Evolutionary conservation across 35 echinoderm and acorn worm species (phyloP).

Genomic region (Strongylocentrotus purpuratus): DNA sequence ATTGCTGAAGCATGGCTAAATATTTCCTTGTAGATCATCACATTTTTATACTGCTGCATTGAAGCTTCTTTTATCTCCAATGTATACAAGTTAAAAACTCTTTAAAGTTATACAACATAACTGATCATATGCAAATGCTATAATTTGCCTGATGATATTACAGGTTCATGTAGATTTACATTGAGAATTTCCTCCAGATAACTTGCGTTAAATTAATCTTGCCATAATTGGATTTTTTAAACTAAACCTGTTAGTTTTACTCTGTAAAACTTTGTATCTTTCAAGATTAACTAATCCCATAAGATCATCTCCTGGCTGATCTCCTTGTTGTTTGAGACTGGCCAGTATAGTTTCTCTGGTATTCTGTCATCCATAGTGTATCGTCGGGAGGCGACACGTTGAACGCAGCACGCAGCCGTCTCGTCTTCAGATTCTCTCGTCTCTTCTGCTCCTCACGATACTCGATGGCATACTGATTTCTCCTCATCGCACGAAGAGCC

Average conservation of each 20-base stretch:
- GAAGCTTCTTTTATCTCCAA: neutral
- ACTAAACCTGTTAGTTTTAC: too few relatives aligned
- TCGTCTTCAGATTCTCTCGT: constrained; percentile 59
- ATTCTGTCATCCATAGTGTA: constrained; percentile 65
- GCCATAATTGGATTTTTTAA: neutral
- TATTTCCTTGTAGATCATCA: neutral
- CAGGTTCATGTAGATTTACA: neutral
- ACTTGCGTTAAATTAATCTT: neutral
- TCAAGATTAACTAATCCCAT: neutral
- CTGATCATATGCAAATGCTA: neutral
- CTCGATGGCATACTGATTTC: constrained; percentile 67
- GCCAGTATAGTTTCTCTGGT: constrained; percentile 72
- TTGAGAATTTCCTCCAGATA: too few relatives aligned
- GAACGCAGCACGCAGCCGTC: constrained; percentile 57
- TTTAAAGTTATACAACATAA: neutral
- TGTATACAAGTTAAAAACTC: neutral
- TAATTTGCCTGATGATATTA: neutral
- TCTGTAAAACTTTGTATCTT: neutral
- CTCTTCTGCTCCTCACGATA: constrained; percentile 45
- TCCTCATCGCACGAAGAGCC: constrained; percentile 69
- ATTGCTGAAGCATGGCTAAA: neutral
- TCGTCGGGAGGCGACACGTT: constrained; percentile 66
- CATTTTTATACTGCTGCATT: neutral
- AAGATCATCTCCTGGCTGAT: constrained; percentile 1
- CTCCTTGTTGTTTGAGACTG: constrained; percentile 37